A percentile compares a stretch with the other conserved stretches of the same genome.
phyloP scores from a whole-genome alignment of 1,140 invertebrate genomes.

The Plodia interpunctella region DNA sequence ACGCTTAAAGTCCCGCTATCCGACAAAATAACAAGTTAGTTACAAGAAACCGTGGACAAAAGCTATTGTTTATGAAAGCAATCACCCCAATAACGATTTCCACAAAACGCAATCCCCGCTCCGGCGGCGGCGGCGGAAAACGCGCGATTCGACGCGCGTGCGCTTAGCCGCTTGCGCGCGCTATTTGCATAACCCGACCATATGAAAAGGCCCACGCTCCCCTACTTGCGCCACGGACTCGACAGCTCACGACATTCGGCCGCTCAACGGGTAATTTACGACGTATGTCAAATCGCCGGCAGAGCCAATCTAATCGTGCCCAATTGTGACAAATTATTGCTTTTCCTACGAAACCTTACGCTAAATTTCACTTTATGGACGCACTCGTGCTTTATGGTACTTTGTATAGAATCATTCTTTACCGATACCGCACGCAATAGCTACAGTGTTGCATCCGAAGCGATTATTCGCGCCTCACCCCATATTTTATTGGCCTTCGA shows the following conservation, averaged over 20 bases:
- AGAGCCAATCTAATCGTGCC: constrained; percentile 72
- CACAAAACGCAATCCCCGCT: constrained; percentile 55
- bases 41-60: constrained; percentile 62
- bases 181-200: constrained; percentile 57
- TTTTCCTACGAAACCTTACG: constrained; percentile 72
- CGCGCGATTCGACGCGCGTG: constrained; percentile 72
- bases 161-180: constrained; percentile 42
- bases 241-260: constrained; percentile 36
- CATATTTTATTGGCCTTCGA: constrained; percentile 69
- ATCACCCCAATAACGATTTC: constrained; percentile 75
- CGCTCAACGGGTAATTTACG: constrained; percentile 61
- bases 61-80: constrained; percentile 74
- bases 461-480: constrained; percentile 59
- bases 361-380: constrained; percentile 66
- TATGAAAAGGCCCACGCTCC: constrained; percentile 26
- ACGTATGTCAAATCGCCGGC: constrained; percentile 69
- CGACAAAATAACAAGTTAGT: constrained; percentile 48
- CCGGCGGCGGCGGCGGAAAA: constrained; percentile 64
- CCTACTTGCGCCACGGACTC: constrained; percentile 16
- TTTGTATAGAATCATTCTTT: constrained; percentile 41
- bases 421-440: constrained; percentile 32
- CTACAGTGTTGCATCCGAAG: constrained; percentile 59
- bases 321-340: constrained; percentile 75
- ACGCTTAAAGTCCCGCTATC: constrained; percentile 45
- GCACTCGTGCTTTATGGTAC: constrained; percentile 40